These are phyloP conservation scores for Eulemur albifrons DNA, from an alignment of 2,797 vertebrate genomes.

Conservation along the genomic window DNA sequence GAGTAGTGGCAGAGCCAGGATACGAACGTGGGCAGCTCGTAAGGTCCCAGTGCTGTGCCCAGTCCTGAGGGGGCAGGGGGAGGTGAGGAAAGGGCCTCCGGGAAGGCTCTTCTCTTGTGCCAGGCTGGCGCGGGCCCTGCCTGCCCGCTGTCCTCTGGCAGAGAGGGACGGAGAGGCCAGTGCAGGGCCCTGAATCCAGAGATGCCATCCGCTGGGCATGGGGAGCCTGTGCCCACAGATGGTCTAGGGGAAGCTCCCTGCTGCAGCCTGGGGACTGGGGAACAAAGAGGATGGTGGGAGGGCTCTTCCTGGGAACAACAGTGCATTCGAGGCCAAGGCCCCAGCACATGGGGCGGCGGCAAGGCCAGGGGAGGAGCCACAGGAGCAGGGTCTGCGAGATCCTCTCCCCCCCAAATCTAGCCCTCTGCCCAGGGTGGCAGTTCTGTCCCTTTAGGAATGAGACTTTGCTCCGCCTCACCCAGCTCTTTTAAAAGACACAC, in stretches of 20 bases:
- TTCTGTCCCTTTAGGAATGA: background rate
- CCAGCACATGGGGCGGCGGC: background rate
- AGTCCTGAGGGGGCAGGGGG: fast-evolving
- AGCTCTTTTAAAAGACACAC: background rate
- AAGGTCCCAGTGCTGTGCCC: no score
- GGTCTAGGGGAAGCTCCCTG: background rate
- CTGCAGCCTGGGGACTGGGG: background rate
- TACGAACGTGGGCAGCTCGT: fast-evolving
- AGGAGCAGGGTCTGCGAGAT: background rate
- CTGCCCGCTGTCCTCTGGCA: background rate
- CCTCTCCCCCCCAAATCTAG: background rate
- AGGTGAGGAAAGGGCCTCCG: background rate
- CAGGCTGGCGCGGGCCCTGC: fast-evolving
- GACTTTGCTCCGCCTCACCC: background rate
- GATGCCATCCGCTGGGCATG: fast-evolving
- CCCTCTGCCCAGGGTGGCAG: background rate
- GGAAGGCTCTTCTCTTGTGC: background rate
- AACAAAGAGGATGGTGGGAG: background rate
- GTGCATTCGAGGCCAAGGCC: fast-evolving
- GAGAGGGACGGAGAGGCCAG: background rate
- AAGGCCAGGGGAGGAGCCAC: background rate
- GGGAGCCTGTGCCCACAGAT: fast-evolving
- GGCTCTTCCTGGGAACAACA: no score
- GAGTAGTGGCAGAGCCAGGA: background rate
- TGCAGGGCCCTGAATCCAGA: background rate